Base-by-base conservation (phyloP, 92 coral and sea anemone species). In the Muricea muricata region DNA sequence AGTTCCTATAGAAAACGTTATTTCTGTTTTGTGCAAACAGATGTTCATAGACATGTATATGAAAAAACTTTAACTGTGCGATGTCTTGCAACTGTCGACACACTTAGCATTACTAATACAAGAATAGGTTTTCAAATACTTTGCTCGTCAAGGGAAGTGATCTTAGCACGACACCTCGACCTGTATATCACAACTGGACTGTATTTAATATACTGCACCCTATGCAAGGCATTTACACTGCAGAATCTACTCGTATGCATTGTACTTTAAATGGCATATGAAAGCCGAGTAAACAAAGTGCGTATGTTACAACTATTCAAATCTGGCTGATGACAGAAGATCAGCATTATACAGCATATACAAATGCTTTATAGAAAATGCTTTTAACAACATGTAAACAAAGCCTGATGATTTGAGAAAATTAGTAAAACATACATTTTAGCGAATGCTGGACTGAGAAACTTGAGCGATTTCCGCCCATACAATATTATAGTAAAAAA, bases 11-110 rank as follows among this genome's bases (percentile, higher is more conserved):
- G 18, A 26, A 57, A 63, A 28, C 18, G 18, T 32, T 63, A 32
- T 63, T 63, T n/a, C 39, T 63, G 70, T 30, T 63, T 35, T 9
- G n/a, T 32, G 37, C n/a, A 28, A 26, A 63, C 70, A 63, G 70
- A 63, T 63, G 70, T 63, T 63, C 42, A 63, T 18, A 63, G 4
- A 13, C 18, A 15, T 24, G 14, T 25, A 32, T 24, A 10, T 4
- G 30, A 26, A 3, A 10, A 35, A 15, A 6, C 70, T n/a, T 28
- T 11, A 28, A 63, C 28, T 7, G 13, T 63, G 30, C 35, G 18
- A 28, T 30, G 37, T 39, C 39, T 63, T 32, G 20, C 70, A 26
- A 63, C 28, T 4, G 21, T 9, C 12, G 13, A 25, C 34, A 30
- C 13, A 63, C 30, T 63, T 30, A 35, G 4, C 6, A 21, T 28